A percentile compares a stretch with the other conserved stretches of the same genome.
Evolutionary conservation across 2,888 invertebrate genomes (phyloP).

Genomic region (Lithophane leautieri): DNA sequence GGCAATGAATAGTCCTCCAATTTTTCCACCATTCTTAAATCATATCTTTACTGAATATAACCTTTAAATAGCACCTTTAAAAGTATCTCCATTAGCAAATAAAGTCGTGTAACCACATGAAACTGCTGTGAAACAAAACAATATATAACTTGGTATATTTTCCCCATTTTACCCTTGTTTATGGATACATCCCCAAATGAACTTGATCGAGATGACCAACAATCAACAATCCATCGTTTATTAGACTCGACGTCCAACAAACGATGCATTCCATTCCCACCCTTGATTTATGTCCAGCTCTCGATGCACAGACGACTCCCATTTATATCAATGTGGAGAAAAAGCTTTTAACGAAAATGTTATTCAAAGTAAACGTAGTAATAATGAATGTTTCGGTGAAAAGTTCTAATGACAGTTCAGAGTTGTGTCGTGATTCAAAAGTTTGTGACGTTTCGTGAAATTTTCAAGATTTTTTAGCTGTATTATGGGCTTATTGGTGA

Average conservation of each 20-base stretch:
- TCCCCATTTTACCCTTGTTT: neutral
- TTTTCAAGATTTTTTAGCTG: constrained; percentile 34
- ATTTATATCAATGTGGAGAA: constrained; percentile 88
- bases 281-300: constrained; percentile 83
- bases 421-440: constrained; percentile 62
- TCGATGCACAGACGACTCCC: constrained; percentile 80
- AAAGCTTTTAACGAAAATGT: constrained; percentile 85
- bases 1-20: neutral
- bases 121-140: neutral
- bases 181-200: constrained; percentile 19
- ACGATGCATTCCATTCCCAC: constrained; percentile 73
- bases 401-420: constrained; percentile 68
- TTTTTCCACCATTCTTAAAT: neutral
- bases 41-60: neutral
- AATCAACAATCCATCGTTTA: constrained; percentile 73
- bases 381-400: constrained; percentile 72
- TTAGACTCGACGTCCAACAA: constrained; percentile 75
- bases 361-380: constrained; percentile 76
- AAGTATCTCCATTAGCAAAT: neutral
- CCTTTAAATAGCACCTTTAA: neutral
- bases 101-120: neutral
- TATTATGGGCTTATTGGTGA: neutral
- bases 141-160: neutral
- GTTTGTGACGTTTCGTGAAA: constrained; percentile 42
- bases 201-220: constrained; percentile 74